Percentiles rank a stretch among this genome's conserved stretches.
Conservation (phyloP, 2,888 invertebrate genomes). For the Agrochola circellaris region DNA sequence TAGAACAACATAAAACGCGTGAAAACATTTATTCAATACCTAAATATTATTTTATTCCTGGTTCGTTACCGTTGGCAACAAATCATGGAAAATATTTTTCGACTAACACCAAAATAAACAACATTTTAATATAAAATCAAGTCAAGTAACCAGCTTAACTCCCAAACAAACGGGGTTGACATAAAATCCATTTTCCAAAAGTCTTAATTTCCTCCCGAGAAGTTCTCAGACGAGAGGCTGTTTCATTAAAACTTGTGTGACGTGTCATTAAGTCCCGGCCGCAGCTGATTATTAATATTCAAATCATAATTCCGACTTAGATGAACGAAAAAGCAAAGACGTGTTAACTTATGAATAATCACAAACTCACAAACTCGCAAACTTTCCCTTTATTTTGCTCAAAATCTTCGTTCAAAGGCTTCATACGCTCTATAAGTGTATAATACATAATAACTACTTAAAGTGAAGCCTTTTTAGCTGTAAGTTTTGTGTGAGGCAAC, state of each 20-base stretch:
- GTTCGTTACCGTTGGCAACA: background rate
- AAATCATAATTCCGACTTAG: slow-evolving; percentile 85
- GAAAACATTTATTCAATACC: background rate
- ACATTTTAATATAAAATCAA: slow-evolving; percentile 37
- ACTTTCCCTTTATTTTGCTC: slow-evolving; percentile 35
- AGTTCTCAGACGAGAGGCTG: slow-evolving; percentile 83
- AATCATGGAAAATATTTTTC: background rate
- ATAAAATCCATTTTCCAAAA: slow-evolving; percentile 82
- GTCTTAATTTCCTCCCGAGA: slow-evolving; percentile 81
- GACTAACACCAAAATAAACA: slow-evolving; percentile 4
- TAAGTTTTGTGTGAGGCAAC: slow-evolving; percentile 57
- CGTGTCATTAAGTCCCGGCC: slow-evolving; percentile 87
- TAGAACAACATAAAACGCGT: background rate
- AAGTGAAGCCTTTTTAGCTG: slow-evolving; percentile 58
- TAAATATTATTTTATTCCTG: background rate
- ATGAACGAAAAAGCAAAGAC: slow-evolving; percentile 85
- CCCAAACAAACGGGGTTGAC: slow-evolving; percentile 71
- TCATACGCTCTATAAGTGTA: slow-evolving; percentile 60
- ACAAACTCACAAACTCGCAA: slow-evolving; percentile 40
- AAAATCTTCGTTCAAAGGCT: slow-evolving; percentile 53
- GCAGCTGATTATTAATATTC: slow-evolving; percentile 88
- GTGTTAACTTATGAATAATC: slow-evolving; percentile 86
- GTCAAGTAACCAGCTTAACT: slow-evolving; percentile 61
- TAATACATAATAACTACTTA: slow-evolving; percentile 70
- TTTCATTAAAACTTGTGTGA: slow-evolving; percentile 90